phyloP scores from a whole-genome alignment of 2,888 invertebrate species.

The Noctua comes region DNA sequence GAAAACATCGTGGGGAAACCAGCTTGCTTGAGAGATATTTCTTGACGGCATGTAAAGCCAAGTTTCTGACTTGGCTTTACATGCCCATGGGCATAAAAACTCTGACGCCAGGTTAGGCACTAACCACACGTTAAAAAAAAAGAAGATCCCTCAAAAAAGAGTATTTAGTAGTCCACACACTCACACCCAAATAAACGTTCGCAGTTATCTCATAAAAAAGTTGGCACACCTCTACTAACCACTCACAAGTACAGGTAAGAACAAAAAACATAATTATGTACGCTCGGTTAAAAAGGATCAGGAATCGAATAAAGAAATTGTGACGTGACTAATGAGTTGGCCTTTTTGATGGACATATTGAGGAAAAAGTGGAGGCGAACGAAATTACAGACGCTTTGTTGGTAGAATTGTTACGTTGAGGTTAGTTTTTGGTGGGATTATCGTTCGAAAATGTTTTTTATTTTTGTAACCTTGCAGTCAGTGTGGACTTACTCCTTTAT shows the following conservation, averaged over 20 bases:
- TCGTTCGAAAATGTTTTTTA: background rate
- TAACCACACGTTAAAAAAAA: too few species aligned
- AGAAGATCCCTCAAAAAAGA: background rate
- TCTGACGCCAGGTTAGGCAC: too few species aligned
- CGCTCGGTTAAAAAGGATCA: constrained; percentile 67
- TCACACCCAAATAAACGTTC: background rate
- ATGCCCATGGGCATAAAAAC: too few species aligned
- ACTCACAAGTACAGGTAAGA: constrained; percentile 45
- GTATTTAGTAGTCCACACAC: background rate
- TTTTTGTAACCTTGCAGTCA: background rate
- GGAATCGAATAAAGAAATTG: constrained; percentile 74
- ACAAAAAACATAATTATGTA: constrained; percentile 60
- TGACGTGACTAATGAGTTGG: constrained; percentile 76
- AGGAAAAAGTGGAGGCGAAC: constrained; percentile 49
- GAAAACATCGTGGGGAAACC: too few species aligned
- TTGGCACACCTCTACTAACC: constrained; percentile 18
- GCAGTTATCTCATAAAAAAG: constrained; percentile 13
- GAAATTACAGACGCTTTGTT: constrained; percentile 41
- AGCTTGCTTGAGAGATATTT: too few species aligned
- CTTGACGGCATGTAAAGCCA: too few species aligned
- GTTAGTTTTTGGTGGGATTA: constrained; percentile 13
- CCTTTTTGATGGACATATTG: constrained; percentile 74
- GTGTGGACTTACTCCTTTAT: background rate
- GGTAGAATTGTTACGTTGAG: constrained; percentile 24
- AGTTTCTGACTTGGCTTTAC: too few species aligned